Evolutionary conservation across 2,888 invertebrate genomes (phyloP).

Genomic region (Cheilosia soror): DNA sequence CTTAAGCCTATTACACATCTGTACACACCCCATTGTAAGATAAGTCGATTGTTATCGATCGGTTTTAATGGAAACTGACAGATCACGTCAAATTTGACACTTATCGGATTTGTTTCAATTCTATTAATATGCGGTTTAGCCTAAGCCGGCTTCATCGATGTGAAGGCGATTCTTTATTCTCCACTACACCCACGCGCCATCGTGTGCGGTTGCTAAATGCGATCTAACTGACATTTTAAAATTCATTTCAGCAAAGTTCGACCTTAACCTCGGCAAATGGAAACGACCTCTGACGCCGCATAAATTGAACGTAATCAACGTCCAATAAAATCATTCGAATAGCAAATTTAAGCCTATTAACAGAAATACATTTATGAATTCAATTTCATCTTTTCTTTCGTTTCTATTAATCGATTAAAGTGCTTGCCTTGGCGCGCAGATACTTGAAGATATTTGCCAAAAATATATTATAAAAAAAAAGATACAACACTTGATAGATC

Average conservation of each 20-base stretch:
- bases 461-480: slow-evolving; percentile 3
- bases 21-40: neutral
- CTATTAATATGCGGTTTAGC: neutral
- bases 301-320: slow-evolving; percentile 20
- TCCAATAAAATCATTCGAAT: slow-evolving; percentile 28
- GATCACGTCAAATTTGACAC: slow-evolving; percentile 1
- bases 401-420: slow-evolving; percentile 37
- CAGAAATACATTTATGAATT: slow-evolving; percentile 9
- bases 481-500: neutral
- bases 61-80: neutral
- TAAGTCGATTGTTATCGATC: neutral
- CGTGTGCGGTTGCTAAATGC: neutral
- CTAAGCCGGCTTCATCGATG: neutral
- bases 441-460: neutral
- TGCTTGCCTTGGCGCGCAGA: neutral
- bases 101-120: neutral
- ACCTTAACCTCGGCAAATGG: slow-evolving; percentile 50
- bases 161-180: too few relatives aligned
- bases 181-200: neutral
- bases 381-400: neutral
- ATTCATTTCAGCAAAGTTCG: neutral
- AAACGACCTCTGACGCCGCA: slow-evolving; percentile 34
- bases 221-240: neutral
- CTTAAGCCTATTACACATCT: neutral
- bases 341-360: slow-evolving; percentile 50